Evolutionary conservation across 2,113 vertebrate species (phyloP).

Genomic region (Serilophus lunatus): DNA sequence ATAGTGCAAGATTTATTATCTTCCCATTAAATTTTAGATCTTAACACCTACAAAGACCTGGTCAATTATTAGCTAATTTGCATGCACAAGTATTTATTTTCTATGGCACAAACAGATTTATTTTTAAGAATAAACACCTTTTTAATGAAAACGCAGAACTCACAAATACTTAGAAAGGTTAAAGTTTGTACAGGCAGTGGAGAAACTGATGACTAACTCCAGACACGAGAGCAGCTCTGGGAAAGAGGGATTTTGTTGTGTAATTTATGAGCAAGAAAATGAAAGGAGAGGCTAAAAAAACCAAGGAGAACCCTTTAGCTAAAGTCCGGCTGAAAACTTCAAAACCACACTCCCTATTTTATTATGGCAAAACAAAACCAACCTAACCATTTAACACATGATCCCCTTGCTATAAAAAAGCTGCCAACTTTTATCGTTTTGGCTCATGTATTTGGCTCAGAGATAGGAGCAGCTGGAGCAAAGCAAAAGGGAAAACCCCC

Average conservation of each 20-base stretch:
- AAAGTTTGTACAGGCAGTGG: not conserved
- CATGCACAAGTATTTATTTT: not conserved
- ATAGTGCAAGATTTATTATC: not conserved
- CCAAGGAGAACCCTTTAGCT: not conserved
- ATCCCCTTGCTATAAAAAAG: constrained; percentile 35
- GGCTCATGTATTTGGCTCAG: constrained; percentile 45
- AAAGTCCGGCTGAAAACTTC: constrained; percentile 10
- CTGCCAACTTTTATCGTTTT: constrained; percentile 23
- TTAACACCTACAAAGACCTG: not conserved
- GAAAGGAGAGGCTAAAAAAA: constrained; percentile 6
- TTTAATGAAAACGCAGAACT: not conserved
- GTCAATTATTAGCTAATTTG: not conserved
- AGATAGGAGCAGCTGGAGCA: constrained; percentile 61
- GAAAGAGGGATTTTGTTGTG: not conserved
- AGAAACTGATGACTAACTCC: not conserved
- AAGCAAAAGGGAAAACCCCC: constrained; percentile 48
- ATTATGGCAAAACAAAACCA: not conserved
- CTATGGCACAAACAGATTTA: not conserved
- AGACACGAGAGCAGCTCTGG: not conserved
- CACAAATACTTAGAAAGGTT: not conserved
- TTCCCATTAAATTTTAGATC: not conserved
- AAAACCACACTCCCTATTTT: not conserved
- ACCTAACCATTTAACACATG: constrained; percentile 36
- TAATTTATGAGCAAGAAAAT: constrained; percentile 24
- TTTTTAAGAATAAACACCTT: not conserved